Evolutionary conservation across 2,113 vertebrate genomes (phyloP), one percentile per base, ranked within the genome.

Genomic region (Ifrita kowaldi): DNA sequence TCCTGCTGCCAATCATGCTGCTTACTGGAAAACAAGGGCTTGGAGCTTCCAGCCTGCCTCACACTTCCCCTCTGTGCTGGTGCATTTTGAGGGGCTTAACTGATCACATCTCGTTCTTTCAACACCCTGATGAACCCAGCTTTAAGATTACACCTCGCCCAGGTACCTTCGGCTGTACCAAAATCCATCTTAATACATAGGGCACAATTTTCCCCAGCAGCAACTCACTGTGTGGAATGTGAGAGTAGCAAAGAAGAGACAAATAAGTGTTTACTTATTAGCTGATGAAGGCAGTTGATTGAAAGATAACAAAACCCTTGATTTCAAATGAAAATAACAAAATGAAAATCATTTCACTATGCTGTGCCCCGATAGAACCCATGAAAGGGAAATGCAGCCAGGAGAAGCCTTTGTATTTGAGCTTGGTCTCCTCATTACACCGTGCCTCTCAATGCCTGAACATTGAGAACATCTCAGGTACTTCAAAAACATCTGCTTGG

Each of bases 21-120:
- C 95, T 97, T 97, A 86, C 96, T 96, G 88, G 96, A 96, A 98
- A 97, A 97, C 88, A 95, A 95, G 96, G 82, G 73, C 96, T 30
- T 24, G 88, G 73, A 33, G 78, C 94, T 93, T 62, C 21, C 26
- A 60, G 32, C 64, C 44, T 42, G 93, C 88, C 90, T 90, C 79
- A 42, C 79, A 15, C 95, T 46, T 65, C 30, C 65, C 47, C 76
- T 73, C 73, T n/a, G 11, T 68, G 68, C 84, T 62, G 46, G 46
- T 27, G 60, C 52, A 23, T 50, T 82, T 42, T 28, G 57, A 93
- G 87, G 65, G 41, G 68, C 81, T 94, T 67, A 87, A 65, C 91
- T 64, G 63, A 93, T 64, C 57, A 41, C 33, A 32, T 68, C 67
- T 73, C 33, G 2, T 79, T 88, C 90, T 90, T 85, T 39, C 46